These are phyloP conservation scores for Marcusenius ussheri DNA, from an alignment of 2,113 vertebrate species.

Conservation along the genomic window DNA sequence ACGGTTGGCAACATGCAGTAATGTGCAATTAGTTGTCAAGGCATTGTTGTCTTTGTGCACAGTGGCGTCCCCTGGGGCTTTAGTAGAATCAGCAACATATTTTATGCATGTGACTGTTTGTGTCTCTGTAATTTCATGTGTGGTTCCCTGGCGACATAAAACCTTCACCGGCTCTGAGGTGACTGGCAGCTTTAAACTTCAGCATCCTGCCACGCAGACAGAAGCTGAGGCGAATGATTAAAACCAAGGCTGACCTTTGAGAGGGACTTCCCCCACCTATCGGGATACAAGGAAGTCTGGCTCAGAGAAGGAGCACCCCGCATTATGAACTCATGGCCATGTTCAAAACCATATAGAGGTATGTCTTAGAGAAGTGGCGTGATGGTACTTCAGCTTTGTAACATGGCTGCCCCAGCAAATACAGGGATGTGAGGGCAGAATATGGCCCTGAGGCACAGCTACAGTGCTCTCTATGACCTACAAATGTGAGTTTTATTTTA, in stretches of 20 bases:
- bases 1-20: not conserved
- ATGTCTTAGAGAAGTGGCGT: not conserved
- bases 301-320: not conserved
- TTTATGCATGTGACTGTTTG: constrained; percentile 36
- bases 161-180: constrained; percentile 39
- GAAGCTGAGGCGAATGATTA: constrained; percentile 35
- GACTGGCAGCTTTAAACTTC: constrained; percentile 44
- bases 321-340: not conserved
- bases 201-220: constrained; percentile 35
- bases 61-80: constrained; percentile 5
- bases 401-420: not conserved
- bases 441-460: not conserved
- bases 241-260: constrained; percentile 26
- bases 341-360: not conserved
- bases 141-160: constrained; percentile 41
- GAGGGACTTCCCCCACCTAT: not conserved
- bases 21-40: constrained; percentile 26
- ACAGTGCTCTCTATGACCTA: not conserved
- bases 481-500: not conserved
- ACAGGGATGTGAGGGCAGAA: too few species aligned
- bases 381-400: not conserved
- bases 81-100: constrained; percentile 33
- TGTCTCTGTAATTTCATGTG: constrained; percentile 44
- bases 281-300: not conserved
- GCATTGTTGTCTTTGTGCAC: constrained; percentile 2